Conservation (phyloP, 1,140 invertebrate genomes). For the Drosophila orena region DNA sequence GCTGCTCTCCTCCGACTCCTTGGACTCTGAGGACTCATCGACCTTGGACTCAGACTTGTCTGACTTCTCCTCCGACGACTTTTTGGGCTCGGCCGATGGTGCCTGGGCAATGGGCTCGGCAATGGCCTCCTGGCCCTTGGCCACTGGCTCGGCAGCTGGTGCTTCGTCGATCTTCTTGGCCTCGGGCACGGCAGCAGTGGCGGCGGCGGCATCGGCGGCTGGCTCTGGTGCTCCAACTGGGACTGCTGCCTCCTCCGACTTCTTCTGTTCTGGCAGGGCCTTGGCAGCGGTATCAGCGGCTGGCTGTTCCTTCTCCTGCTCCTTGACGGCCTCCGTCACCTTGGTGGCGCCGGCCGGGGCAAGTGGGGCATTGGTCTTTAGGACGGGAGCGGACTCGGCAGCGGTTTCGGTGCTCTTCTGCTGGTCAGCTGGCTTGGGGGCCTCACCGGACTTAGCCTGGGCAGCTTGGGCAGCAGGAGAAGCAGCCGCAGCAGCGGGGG, state of each 20-base stretch:
- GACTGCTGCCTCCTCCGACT: conserved; percentile 22
- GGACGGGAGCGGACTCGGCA: conserved; percentile 23
- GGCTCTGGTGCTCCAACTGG: conserved; percentile 18
- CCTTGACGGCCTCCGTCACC: conserved; percentile 23
- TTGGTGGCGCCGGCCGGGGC: conserved; percentile 23
- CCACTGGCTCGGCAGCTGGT: conserved; percentile 13
- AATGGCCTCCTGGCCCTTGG: conserved; percentile 3
- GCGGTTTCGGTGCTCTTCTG: conserved; percentile 43
- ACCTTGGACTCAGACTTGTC: conserved; percentile 59
- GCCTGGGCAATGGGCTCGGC: conserved; percentile 14
- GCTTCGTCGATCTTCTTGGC: conserved; percentile 47
- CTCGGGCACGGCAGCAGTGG: conserved; percentile 22
- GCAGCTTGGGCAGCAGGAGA: conserved; percentile 38
- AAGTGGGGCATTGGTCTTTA: conserved; percentile 23
- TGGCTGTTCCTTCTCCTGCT: conserved; percentile 31
- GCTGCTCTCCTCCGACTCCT: conserved; percentile 66
- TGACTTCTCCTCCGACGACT: conserved; percentile 53
- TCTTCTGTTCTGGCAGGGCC: conserved; percentile 33
- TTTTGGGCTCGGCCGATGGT: conserved; percentile 48
- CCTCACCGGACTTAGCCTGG: conserved; percentile 48
- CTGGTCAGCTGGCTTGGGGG: conserved; percentile 33
- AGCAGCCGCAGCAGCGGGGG: neutral
- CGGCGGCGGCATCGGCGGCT: neutral
- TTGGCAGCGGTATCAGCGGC: conserved; percentile 21
- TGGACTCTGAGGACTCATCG: conserved; percentile 63